Conservation (phyloP, 2,888 invertebrate genomes). For the Hirtodrosophila histrioides region DNA sequence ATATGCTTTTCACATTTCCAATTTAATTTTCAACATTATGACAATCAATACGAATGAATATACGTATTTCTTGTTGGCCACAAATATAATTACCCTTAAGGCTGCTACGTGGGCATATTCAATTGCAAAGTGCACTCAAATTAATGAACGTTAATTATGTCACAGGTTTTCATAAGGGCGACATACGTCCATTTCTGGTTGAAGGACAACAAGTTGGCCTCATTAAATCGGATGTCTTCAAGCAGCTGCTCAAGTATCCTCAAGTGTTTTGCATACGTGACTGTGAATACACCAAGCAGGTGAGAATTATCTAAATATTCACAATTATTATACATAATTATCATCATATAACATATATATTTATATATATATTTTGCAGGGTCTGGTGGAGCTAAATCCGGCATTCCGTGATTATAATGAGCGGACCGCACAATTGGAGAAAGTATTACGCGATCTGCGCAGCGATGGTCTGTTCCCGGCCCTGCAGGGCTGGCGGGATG, state of each 20-base stretch:
- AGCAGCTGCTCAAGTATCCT: constrained; percentile 91
- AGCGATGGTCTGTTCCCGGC: constrained; percentile 91
- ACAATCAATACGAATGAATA: too few relatives aligned
- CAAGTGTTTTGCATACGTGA: constrained; percentile 87
- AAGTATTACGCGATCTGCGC: constrained; percentile 90
- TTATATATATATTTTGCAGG: constrained; percentile 84
- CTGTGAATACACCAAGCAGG: constrained; percentile 83
- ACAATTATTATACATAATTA: neutral
- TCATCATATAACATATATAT: constrained; percentile 3
- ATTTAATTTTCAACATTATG: too few relatives aligned
- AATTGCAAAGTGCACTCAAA: constrained; percentile 23
- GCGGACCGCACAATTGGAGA: constrained; percentile 90
- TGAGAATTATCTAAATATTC: constrained; percentile 38
- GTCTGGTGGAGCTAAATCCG: constrained; percentile 93
- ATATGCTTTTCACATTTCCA: too few relatives aligned
- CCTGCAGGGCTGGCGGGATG: constrained; percentile 96
- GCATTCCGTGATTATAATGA: constrained; percentile 94
- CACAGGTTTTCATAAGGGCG: constrained; percentile 90
- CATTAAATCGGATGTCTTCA: constrained; percentile 92
- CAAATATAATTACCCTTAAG: constrained; percentile 1
- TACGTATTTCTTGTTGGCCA: constrained; percentile 8
- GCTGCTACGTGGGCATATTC: neutral
- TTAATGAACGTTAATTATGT: constrained; percentile 43
- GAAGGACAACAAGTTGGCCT: constrained; percentile 95
- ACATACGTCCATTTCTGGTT: constrained; percentile 94